Base-by-base conservation (phyloP, 2,888 invertebrate species). In the Aelia acuminata region DNA sequence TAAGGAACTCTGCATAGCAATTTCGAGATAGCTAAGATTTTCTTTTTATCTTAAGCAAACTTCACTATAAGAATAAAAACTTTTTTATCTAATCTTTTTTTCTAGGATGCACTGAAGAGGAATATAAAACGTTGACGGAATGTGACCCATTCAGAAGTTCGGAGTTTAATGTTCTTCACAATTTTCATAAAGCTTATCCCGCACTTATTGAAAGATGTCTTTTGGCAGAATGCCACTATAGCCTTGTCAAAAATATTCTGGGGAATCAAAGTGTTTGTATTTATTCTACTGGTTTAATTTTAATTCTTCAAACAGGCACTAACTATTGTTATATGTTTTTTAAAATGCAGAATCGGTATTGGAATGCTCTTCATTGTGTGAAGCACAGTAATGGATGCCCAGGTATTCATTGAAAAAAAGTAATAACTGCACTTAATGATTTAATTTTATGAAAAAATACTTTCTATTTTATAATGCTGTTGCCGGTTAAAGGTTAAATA, bases 361-460 rank as follows among this genome's bases (percentile, higher is more conserved):
- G 94, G 94, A 94, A 93, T 91, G 92, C 93, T 0, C 91, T 94
- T 48, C 93, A 92, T 89, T 94, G 94, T 90, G 93, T 94, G 11
- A 94, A 93, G 90, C 93, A 93, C 90, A 93, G 93, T 90, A 91
- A 93, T 84, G 94, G 94, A 1, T 94, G 94, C 90, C 93, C 93
- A 87, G 92, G 93, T 84, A 26, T 90, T 91, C 13, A 93, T 93
- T 88, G 7, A 84, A n/a, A 75, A 10, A 13, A 57, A 0, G 26
- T 4, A 53, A n/a, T n/a, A 57, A 57, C 5, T 26, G n/a, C n/a
- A n/a, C 4, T 53, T n/a, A 10, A 53, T 53, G 3, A 53, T n/a
- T 10, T n/a, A 11, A 53, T n/a, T n/a, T 0, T 53, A n/a, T 11
- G 10, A 53, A 53, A 53, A 53, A 26, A 2, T n/a, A 53, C 10